Percentiles rank a stretch among this genome's conserved stretches.
Conservation (phyloP, 2,888 invertebrate species). For the Phaonia tiefii region DNA sequence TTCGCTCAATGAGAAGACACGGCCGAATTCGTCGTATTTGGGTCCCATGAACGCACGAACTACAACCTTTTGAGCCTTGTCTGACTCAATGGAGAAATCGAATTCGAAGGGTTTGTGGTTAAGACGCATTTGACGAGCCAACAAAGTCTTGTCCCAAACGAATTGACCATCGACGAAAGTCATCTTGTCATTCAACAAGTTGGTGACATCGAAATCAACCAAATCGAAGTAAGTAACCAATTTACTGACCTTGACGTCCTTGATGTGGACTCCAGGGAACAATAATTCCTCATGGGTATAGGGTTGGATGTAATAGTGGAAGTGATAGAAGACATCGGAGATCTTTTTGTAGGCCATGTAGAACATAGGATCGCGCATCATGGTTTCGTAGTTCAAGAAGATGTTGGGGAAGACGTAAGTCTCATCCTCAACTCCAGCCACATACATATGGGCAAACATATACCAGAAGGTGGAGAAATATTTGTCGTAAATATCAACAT, state of each 20-base stretch:
- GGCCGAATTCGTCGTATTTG: slow-evolving; percentile 84
- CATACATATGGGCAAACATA: slow-evolving; percentile 62
- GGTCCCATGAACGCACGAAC: slow-evolving; percentile 87
- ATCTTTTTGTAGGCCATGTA: slow-evolving; percentile 85
- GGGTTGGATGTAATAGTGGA: slow-evolving; percentile 82
- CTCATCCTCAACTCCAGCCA: slow-evolving; percentile 69
- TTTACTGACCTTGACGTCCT: slow-evolving; percentile 84
- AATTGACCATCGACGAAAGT: slow-evolving; percentile 80
- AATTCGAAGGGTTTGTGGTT: slow-evolving; percentile 85
- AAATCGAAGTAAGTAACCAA: slow-evolving; percentile 88
- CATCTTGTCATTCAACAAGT: slow-evolving; percentile 82
- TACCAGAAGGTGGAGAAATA: slow-evolving; percentile 71
- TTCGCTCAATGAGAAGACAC: slow-evolving; percentile 82
- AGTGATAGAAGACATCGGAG: slow-evolving; percentile 82
- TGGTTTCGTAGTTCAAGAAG: slow-evolving; percentile 84
- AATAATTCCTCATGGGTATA: slow-evolving; percentile 84
- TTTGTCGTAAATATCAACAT: slow-evolving; percentile 76
- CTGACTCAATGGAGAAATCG: slow-evolving; percentile 82
- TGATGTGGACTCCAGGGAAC: slow-evolving; percentile 84
- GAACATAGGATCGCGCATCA: slow-evolving; percentile 86
- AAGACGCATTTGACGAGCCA: slow-evolving; percentile 84
- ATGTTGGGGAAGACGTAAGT: slow-evolving; percentile 81
- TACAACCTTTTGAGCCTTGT: slow-evolving; percentile 83
- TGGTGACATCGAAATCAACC: slow-evolving; percentile 85
- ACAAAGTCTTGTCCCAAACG: slow-evolving; percentile 78